A percentile compares a stretch with the other conserved stretches of the same genome.
Evolutionary conservation across 2,797 vertebrate genomes (phyloP).

Genomic region (Diglossa cyanea): DNA sequence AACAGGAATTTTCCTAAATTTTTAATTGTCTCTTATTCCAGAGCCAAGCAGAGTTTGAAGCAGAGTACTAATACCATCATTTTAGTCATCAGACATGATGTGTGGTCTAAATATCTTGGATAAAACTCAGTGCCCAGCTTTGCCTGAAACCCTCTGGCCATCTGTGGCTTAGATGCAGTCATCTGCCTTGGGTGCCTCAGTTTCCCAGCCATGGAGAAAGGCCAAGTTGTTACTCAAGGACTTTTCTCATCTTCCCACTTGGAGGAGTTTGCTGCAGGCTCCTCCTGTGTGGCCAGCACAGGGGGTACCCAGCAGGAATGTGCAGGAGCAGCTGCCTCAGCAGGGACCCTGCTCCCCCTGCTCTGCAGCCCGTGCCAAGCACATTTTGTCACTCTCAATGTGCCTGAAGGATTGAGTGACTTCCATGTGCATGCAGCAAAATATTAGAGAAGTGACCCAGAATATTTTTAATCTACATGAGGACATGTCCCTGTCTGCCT

Average conservation of each 20-base stretch:
- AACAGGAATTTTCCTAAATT: not conserved
- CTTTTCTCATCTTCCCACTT: not conserved
- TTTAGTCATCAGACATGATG: slow-evolving; percentile 1
- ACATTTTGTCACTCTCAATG: not conserved
- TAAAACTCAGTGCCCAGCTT: not conserved
- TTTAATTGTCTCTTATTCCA: slow-evolving; percentile 9
- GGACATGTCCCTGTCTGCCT: not conserved
- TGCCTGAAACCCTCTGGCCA: not conserved
- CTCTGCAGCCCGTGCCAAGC: not conserved
- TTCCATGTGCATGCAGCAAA: not conserved
- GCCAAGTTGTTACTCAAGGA: not conserved
- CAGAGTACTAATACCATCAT: not conserved
- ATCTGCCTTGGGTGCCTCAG: slow-evolving; percentile 16
- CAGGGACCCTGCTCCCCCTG: not conserved
- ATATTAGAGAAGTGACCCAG: not conserved
- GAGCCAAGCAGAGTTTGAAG: slow-evolving; percentile 3
- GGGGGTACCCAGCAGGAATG: not conserved
- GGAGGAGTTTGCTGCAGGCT: not conserved
- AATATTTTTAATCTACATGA: not conserved
- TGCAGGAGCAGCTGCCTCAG: not conserved
- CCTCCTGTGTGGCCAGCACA: not conserved
- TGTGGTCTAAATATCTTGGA: not conserved
- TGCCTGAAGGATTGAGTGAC: not conserved
- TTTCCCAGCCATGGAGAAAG: slow-evolving; percentile 1
- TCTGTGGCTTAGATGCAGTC: not conserved